A percentile compares a stretch with the other conserved stretches of the same genome.
Conservation (phyloP, 1,140 invertebrate species). For the Drosophila sturtevanti region DNA sequence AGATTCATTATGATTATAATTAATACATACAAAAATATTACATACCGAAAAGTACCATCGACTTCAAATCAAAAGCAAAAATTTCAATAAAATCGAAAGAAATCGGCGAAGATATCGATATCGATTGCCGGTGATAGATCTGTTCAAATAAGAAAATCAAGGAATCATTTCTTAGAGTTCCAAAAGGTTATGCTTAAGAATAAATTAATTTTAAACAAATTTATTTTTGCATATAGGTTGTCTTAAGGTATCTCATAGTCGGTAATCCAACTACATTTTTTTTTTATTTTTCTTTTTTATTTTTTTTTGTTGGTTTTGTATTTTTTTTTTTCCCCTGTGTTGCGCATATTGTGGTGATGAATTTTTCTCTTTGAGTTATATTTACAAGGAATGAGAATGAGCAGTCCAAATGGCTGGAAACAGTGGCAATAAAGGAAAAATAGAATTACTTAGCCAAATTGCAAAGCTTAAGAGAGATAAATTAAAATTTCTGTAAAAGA, state of each 20-base stretch:
- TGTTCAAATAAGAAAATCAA: no score
- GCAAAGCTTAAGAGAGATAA: slow-evolving; percentile 24
- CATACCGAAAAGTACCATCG: no score
- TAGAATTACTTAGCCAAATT: slow-evolving; percentile 79
- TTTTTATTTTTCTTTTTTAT: slow-evolving; percentile 17
- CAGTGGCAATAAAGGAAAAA: slow-evolving; percentile 65
- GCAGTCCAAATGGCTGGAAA: slow-evolving; percentile 6
- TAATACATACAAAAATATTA: no score
- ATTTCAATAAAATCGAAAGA: no score
- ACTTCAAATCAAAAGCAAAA: no score
- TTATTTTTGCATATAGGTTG: no score
- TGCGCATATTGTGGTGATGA: slow-evolving; percentile 80
- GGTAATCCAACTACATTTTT: background rate
- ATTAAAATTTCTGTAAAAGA: background rate
- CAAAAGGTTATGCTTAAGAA: no score
- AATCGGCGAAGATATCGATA: no score
- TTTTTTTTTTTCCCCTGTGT: slow-evolving; percentile 45
- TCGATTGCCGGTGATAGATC: no score
- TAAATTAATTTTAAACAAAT: no score
- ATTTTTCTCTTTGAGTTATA: slow-evolving; percentile 82
- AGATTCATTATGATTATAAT: no score
- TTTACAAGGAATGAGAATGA: slow-evolving; percentile 28
- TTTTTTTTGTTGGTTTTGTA: background rate
- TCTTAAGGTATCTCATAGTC: background rate
- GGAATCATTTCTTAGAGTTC: no score